Percentiles rank a stretch among this genome's conserved stretches.
Conservation (phyloP, 2,113 vertebrate species). For the Taurulus bubalis region DNA sequence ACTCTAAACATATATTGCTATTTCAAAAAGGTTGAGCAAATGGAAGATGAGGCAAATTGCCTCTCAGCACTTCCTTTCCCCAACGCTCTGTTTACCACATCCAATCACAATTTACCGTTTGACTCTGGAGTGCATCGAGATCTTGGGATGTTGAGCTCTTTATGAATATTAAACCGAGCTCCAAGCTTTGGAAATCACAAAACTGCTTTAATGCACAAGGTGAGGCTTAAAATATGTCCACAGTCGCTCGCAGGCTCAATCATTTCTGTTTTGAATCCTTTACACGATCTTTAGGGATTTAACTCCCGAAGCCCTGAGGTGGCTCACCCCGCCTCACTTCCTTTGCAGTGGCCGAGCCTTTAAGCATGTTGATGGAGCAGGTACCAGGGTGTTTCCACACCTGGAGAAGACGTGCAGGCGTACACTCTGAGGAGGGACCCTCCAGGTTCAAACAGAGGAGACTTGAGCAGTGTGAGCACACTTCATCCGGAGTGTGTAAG, state of each 20-base stretch:
- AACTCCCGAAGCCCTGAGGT: constrained; percentile 19
- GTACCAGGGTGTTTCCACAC: too few species aligned
- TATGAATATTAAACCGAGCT: constrained; percentile 71
- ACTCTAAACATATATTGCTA: neutral
- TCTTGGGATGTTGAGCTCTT: constrained; percentile 40
- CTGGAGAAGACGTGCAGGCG: constrained; percentile 45
- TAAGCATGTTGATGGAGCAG: constrained; percentile 54
- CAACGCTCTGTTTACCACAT: constrained; percentile 44
- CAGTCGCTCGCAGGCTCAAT: constrained; percentile 19
- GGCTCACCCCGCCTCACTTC: neutral
- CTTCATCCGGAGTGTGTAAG: neutral
- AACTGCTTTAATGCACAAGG: constrained; percentile 37
- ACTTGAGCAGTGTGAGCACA: neutral
- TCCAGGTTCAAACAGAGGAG: constrained; percentile 34
- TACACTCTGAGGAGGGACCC: constrained; percentile 33
- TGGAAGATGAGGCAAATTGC: constrained; percentile 29
- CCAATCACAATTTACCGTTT: constrained; percentile 49
- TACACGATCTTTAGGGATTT: constrained; percentile 41
- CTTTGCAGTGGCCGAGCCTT: constrained; percentile 32
- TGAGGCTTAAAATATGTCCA: constrained; percentile 43
- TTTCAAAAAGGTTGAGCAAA: constrained; percentile 17
- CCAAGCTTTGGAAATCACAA: constrained; percentile 46
- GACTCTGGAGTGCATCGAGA: constrained; percentile 28
- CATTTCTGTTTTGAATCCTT: constrained; percentile 39
- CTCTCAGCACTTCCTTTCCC: constrained; percentile 12